phyloP scores from a whole-genome alignment of 64 coral and sea anemone genomes.

The Stichodactyla mertensii region DNA sequence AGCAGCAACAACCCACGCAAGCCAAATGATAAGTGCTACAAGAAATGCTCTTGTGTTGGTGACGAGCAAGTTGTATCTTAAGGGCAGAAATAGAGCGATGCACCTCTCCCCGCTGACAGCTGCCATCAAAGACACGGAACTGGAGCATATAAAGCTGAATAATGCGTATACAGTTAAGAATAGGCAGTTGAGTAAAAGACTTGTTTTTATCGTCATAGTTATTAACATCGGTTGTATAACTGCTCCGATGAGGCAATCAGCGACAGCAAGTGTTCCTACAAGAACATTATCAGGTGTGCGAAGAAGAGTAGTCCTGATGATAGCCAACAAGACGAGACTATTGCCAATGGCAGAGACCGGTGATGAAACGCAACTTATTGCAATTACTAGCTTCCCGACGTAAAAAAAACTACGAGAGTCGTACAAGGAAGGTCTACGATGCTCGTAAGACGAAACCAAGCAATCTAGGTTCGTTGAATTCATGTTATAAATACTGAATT shows the following conservation, averaged over 20 bases:
- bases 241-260: not conserved
- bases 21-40: not conserved
- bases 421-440: too few relatives aligned
- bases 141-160: not conserved
- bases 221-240: conserved; percentile 2
- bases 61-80: not conserved
- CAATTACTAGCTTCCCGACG: too few relatives aligned
- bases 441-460: too few relatives aligned
- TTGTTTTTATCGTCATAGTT: not conserved
- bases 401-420: too few relatives aligned
- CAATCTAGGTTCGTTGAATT: too few relatives aligned
- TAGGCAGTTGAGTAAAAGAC: not conserved
- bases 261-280: not conserved
- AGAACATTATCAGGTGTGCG: not conserved
- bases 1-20: not conserved
- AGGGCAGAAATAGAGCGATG: not conserved
- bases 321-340: not conserved
- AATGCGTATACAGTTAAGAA: not conserved
- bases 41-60: not conserved
- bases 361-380: not conserved
- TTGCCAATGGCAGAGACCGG: not conserved
- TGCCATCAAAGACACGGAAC: not conserved
- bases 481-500: too few relatives aligned
- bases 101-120: not conserved
- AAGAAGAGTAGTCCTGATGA: not conserved